A percentile compares a stretch with the other conserved stretches of the same genome.
phyloP scores from a whole-genome alignment of 2,888 invertebrate species.

The Polia nebulosa region DNA sequence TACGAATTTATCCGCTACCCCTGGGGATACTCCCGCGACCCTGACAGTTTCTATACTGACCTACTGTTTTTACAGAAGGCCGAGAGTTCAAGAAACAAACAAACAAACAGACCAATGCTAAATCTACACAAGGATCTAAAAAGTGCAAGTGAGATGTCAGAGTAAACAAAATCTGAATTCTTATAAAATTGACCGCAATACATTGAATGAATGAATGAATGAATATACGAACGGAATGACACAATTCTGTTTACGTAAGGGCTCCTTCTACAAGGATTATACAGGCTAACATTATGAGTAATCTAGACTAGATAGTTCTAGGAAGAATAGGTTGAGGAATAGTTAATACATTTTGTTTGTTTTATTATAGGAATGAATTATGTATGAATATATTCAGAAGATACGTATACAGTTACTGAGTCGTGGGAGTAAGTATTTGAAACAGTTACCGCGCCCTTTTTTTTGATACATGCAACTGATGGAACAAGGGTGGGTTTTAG shows the following conservation, averaged over 20 bases:
- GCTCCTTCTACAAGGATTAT: neutral
- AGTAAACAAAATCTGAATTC: constrained; percentile 56
- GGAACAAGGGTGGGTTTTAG: too few relatives aligned
- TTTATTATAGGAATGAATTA: too few relatives aligned
- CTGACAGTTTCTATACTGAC: neutral
- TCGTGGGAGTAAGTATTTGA: too few relatives aligned
- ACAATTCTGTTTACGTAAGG: constrained; percentile 15
- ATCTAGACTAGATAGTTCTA: constrained; percentile 18
- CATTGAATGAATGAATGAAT: constrained; percentile 51
- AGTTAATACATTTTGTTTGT: constrained; percentile 7
- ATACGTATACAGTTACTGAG: too few relatives aligned
- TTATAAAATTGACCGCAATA: constrained; percentile 55
- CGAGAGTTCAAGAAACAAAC: too few relatives aligned
- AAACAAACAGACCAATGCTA: constrained; percentile 22
- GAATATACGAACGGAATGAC: constrained; percentile 10
- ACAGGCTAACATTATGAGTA: constrained; percentile 4
- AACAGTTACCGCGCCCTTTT: too few relatives aligned
- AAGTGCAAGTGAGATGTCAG: constrained; percentile 56
- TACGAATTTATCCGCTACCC: too few relatives aligned
- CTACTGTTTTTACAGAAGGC: neutral
- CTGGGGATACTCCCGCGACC: too few relatives aligned
- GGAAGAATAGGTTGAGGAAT: neutral
- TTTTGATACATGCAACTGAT: too few relatives aligned
- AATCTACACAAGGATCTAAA: constrained; percentile 53
- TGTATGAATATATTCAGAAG: too few relatives aligned